Percentiles rank a stretch among this genome's conserved stretches.
Evolutionary conservation across 2,888 invertebrate genomes (phyloP).

Genomic region (Tolmerus cingulatus): DNA sequence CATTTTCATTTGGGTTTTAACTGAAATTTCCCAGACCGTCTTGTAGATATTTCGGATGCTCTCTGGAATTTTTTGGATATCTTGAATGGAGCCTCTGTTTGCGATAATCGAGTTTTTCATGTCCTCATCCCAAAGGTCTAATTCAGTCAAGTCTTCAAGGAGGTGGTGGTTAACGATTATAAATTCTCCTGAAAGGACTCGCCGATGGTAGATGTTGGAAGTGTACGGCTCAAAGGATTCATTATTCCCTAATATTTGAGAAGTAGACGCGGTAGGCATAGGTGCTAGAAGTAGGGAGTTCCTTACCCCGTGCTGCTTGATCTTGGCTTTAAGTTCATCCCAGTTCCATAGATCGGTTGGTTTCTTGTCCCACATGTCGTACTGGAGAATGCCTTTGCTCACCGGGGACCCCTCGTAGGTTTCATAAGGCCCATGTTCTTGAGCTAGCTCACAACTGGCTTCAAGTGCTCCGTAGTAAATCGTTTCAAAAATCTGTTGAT

Average conservation of each 20-base stretch:
- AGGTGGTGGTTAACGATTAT: slow-evolving; percentile 96
- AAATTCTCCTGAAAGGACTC: slow-evolving; percentile 96
- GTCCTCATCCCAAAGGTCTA: slow-evolving; percentile 90
- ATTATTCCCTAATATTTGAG: slow-evolving; percentile 98
- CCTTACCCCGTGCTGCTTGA: slow-evolving; percentile 86
- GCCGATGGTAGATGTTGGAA: slow-evolving; percentile 92
- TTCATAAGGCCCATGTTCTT: slow-evolving; percentile 84
- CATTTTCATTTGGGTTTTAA: slow-evolving; percentile 93
- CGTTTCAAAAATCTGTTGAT: slow-evolving; percentile 97
- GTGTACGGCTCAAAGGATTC: slow-evolving; percentile 99
- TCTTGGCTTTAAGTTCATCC: slow-evolving; percentile 80
- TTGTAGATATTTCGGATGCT: slow-evolving; percentile 89
- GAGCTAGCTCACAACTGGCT: slow-evolving; percentile 93
- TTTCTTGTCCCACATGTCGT: slow-evolving; percentile 95
- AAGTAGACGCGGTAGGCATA: slow-evolving; percentile 99
- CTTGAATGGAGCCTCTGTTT: slow-evolving; percentile 91
- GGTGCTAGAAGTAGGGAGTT: slow-evolving; percentile 95
- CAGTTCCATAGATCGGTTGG: slow-evolving; percentile 92
- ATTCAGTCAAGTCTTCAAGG: slow-evolving; percentile 89
- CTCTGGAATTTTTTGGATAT: slow-evolving; percentile 83
- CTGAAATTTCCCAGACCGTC: slow-evolving; percentile 97
- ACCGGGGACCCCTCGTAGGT: slow-evolving; percentile 92
- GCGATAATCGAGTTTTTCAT: slow-evolving; percentile 95
- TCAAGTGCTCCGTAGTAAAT: slow-evolving; percentile 97
- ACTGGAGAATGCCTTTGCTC: slow-evolving; percentile 94